Conservation (phyloP, 2,113 vertebrate genomes). For the Aphyosemion australe region DNA sequence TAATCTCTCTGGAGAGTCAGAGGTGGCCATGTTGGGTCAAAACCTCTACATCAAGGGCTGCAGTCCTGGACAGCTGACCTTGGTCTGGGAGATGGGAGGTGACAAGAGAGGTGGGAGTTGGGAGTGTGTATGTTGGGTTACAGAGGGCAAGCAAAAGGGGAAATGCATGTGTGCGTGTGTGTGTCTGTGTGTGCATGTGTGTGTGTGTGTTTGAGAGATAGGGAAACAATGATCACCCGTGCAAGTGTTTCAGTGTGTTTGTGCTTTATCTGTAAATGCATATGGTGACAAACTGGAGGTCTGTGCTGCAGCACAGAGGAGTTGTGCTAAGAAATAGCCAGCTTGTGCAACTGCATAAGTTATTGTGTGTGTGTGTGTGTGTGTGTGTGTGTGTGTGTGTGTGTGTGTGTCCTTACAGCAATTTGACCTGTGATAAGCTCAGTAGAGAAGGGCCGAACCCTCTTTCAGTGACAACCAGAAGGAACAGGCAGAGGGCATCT, state of each 20-base stretch:
- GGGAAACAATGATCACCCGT: conserved; percentile 57
- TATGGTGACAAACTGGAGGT: conserved; percentile 57
- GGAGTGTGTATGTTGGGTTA: conserved; percentile 71
- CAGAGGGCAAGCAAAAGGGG: conserved; percentile 72
- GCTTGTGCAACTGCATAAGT: conserved; percentile 26
- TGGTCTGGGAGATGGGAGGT: conserved; percentile 80
- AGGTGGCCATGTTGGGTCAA: conserved; percentile 79
- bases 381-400: too few relatives aligned
- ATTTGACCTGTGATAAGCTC: conserved; percentile 90
- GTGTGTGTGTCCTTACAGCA: conserved; percentile 82
- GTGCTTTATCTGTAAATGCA: conserved; percentile 66
- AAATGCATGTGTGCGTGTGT: conserved; percentile 48
- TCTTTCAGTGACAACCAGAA: conserved; percentile 89
- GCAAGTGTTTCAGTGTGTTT: conserved; percentile 49
- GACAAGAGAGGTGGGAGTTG: conserved; percentile 78
- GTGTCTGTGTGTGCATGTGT: conserved; percentile 32
- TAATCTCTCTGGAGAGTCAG: conserved; percentile 79
- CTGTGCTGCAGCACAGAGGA: conserved; percentile 53
- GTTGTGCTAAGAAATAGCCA: conserved; percentile 72
- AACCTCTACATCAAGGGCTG: conserved; percentile 76
- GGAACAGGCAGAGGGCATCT: conserved; percentile 86
- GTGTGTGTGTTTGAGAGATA: conserved; percentile 60
- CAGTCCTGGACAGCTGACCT: conserved; percentile 78
- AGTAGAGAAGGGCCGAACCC: conserved; percentile 83
- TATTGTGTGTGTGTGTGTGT: conserved; percentile 1